Evolutionary conservation across 2,797 vertebrate species (phyloP), one percentile per base, ranked within the genome.

Genomic region (Sebastes alutus): DNA sequence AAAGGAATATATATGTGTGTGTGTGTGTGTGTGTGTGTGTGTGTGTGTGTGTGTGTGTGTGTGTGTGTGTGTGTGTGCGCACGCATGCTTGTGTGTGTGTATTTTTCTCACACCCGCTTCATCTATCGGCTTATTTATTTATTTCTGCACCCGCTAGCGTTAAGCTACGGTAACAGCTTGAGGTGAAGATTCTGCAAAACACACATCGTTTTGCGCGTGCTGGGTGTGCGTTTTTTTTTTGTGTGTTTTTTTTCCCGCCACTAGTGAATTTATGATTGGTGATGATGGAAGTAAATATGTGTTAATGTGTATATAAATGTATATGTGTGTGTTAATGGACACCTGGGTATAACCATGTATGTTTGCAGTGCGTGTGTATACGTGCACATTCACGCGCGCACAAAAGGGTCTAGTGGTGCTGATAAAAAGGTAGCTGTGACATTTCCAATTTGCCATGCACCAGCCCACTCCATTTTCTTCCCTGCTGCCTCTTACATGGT

Each of bases 381-480:
- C 23, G 78, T 63, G 86, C 74, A 72, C 86, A 70, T 85, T 83
- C 80, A 88, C 58, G 77, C 90, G 32, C 62, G 75, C 92, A 92
- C 84, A 95, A 95, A 83, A 94, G 94, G 97, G 97, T 97, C 97
- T 97, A 97, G 96, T 94, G 65, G 95, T 95, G 96, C 96, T 96
- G 96, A 97, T 96, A 96, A 97, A 96, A 96, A 96, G 97, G 97
- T 97, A 97, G 96, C 97, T 97, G 97, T 98, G 97, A 98, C 97
- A 98, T 99, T 99, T 98, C 96, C 97, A 97, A 99, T 99, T 99
- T 97, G 97, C 97, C 97, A 98, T 98, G 98, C 97, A 96, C 96
- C 97, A 97, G 96, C 97, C 97, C 96, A 96, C 96, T 97, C 97
- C 96, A 98, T 98, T 98, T 98, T 97, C 97, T 96, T 97, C 95